Percentiles rank a stretch among this genome's conserved stretches.
These are phyloP conservation scores for Lepidurus arcticus DNA, from an alignment of 1,140 invertebrate species.

Conservation along the genomic window DNA sequence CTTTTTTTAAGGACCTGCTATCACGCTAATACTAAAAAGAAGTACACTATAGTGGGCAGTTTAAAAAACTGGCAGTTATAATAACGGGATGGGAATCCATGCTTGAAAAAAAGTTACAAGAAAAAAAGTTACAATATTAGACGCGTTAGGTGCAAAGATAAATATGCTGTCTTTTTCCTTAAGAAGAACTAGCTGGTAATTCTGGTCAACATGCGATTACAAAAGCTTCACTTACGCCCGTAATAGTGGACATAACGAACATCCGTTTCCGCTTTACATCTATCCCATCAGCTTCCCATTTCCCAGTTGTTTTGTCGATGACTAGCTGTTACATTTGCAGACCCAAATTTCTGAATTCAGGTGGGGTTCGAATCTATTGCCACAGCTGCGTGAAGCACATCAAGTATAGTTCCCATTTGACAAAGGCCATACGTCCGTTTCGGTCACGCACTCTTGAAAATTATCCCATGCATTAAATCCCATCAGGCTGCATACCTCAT, in stretches of 20 bases:
- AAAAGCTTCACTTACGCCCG: background rate
- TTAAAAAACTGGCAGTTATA: too few relatives aligned
- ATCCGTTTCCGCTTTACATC: constrained; percentile 1
- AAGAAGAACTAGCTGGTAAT: background rate
- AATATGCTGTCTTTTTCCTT: background rate
- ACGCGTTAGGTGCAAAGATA: background rate
- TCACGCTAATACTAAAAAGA: background rate
- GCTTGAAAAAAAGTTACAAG: too few relatives aligned
- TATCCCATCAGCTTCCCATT: background rate
- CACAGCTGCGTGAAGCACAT: background rate
- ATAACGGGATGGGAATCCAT: too few relatives aligned
- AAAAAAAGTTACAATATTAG: too few relatives aligned
- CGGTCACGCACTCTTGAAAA: background rate
- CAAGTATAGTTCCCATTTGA: background rate
- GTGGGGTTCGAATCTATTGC: background rate
- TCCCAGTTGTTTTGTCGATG: background rate
- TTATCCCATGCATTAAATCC: background rate
- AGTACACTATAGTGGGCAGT: background rate
- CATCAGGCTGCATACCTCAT: background rate
- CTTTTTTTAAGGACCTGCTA: background rate
- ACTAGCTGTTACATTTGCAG: background rate
- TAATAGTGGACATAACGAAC: background rate
- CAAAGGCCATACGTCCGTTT: background rate
- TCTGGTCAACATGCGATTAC: background rate
- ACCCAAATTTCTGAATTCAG: background rate